These are phyloP conservation scores for Alsophila aescularia DNA, from an alignment of 2,888 invertebrate genomes.

Conservation along the genomic window DNA sequence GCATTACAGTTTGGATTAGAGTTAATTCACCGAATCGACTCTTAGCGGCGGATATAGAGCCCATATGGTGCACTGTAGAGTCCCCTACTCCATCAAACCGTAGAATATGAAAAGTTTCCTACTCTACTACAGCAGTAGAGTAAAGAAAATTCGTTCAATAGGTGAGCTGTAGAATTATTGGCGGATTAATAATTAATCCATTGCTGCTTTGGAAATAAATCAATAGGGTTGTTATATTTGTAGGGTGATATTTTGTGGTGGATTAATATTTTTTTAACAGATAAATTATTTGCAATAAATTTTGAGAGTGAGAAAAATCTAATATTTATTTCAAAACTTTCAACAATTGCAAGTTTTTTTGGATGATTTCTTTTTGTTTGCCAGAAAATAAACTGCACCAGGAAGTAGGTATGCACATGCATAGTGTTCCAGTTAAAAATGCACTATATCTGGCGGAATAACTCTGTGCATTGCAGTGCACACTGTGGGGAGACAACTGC, in stretches of 20 bases:
- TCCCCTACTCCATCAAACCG: conserved; percentile 34
- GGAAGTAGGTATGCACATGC: no score
- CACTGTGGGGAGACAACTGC: no score
- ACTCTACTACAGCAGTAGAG: conserved; percentile 23
- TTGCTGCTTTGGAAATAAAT: conserved; percentile 36
- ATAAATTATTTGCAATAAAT: not conserved
- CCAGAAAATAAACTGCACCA: no score
- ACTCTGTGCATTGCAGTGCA: no score
- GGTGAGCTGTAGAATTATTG: conserved; percentile 53
- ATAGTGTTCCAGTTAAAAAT: no score
- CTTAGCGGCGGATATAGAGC: conserved; percentile 64
- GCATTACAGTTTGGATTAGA: conserved; percentile 72
- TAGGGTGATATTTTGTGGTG: not conserved
- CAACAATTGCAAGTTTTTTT: no score
- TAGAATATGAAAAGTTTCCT: conserved; percentile 20
- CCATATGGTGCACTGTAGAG: conserved; percentile 64
- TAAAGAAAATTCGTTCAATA: conserved; percentile 13
- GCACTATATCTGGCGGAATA: no score
- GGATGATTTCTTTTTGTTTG: no score
- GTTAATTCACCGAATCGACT: conserved; percentile 68
- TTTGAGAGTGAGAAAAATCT: not conserved
- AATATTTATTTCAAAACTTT: no score
- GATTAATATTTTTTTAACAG: not conserved
- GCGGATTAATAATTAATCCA: conserved; percentile 68
- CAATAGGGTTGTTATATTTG: conserved; percentile 29